Conservation (phyloP, 1,140 invertebrate genomes). For the Brachionus paranguensis region DNA sequence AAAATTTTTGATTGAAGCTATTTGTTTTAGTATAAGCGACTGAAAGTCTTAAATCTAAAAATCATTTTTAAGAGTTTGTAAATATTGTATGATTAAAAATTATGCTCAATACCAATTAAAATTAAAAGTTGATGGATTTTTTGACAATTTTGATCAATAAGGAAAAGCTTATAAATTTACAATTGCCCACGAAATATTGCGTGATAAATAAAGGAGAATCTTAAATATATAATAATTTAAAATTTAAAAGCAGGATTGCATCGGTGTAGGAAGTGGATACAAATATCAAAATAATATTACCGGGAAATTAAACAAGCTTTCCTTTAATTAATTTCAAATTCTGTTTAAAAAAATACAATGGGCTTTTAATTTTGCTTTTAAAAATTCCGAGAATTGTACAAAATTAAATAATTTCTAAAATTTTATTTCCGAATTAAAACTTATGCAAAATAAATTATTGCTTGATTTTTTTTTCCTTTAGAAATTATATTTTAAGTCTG, state of each 20-base stretch:
- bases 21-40: too few species aligned
- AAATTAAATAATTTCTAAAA: too few species aligned
- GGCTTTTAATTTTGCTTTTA: background rate
- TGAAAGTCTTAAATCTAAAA: background rate
- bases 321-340: background rate
- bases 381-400: too few species aligned
- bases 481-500: too few species aligned
- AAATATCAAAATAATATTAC: background rate
- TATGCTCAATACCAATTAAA: background rate
- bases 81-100: background rate
- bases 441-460: too few species aligned
- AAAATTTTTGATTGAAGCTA: background rate
- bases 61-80: background rate
- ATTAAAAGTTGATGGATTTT: background rate
- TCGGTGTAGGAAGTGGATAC: background rate
- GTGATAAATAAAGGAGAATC: background rate
- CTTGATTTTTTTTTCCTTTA: too few species aligned
- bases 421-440: too few species aligned
- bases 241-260: background rate
- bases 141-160: background rate
- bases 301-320: background rate
- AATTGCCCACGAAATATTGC: background rate
- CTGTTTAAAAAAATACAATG: background rate
- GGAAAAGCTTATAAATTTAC: background rate
- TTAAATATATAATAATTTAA: background rate